A percentile compares a stretch with the other conserved stretches of the same genome.
Conservation (phyloP, 2,113 vertebrate genomes). For the Potamarius usumacintae region DNA sequence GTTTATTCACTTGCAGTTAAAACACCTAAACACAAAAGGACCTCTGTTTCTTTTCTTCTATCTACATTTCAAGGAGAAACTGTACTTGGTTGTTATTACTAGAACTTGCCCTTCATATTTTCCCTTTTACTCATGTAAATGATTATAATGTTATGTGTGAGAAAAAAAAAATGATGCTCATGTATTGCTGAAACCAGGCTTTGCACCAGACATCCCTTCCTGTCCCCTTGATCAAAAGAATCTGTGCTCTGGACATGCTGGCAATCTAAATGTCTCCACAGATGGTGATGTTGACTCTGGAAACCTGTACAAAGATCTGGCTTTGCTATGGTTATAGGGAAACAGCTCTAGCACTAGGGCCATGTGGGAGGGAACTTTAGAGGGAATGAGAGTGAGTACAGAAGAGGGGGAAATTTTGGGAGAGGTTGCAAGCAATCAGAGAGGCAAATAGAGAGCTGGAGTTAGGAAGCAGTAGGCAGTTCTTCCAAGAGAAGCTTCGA, state of each 20-base stretch:
- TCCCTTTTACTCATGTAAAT: constrained; percentile 41
- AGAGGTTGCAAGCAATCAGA: constrained; percentile 72
- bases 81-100: background rate
- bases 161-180: constrained; percentile 42
- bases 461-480: constrained; percentile 64
- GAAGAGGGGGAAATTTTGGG: constrained; percentile 59
- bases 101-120: background rate
- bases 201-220: constrained; percentile 33
- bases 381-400: constrained; percentile 45
- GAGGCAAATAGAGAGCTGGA: constrained; percentile 72
- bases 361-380: constrained; percentile 73
- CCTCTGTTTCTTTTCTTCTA: background rate
- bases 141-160: constrained; percentile 32
- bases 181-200: constrained; percentile 46
- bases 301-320: constrained; percentile 31
- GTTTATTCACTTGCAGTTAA: background rate
- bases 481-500: constrained; percentile 64
- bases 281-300: constrained; percentile 54
- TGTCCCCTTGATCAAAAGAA: constrained; percentile 56
- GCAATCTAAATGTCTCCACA: constrained; percentile 58
- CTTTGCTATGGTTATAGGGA: constrained; percentile 39
- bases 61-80: background rate
- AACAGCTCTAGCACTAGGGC: constrained; percentile 72
- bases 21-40: background rate
- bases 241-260: constrained; percentile 42